Base-by-base conservation (phyloP, 2,797 vertebrate genomes). In the Pseudocheirus occidentalis region DNA sequence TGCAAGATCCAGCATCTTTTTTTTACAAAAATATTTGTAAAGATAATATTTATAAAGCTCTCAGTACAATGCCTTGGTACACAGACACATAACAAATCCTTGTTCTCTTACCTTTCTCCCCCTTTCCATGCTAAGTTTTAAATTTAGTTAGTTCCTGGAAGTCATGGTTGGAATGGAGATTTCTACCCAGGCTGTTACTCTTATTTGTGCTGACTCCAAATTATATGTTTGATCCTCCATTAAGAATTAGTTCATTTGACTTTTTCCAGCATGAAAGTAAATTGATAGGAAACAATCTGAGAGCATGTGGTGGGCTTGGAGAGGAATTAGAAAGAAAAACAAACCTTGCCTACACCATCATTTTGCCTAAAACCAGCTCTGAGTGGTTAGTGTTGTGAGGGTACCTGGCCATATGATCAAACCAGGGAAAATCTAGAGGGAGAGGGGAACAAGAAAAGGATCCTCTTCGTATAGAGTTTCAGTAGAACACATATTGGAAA, bases 141-240 rank as follows among this genome's bases (percentile, higher is more conserved):
- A 13, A 40, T 28, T 92, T 58, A 0, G 6, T 58, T 6, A 52
- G 97, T 54, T 97, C 28, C 92, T 96, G 92, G 34, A 97, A 99
- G 99, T 98, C 57, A 97, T 99, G 95, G 99, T 90, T 0, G 99
- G 99, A 96, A 98, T 98, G 9, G 99, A 99, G 98, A 98, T 99
- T 96, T 98, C 99, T 92, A 99, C 99, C 28, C 99, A 99, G 94
- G 98, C 99, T 24, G 97, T 99, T 97, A 97, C 98, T 58, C 99
- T 99, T 94, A 93, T 99, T 91, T 97, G 99, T 56, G 99, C 98
- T 91, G 99, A 99, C 34, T 99, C 99, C 21, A 99, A 99, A 95
- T 99, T 10, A 99, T 91, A 95, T 99, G 99, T 98, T 98, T 94
- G 58, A 96, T 99, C 57, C 97, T 99, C 54, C 29, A 3, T 52